phyloP scores from a whole-genome alignment of 2,888 invertebrate species.

The Acholoe squamosa region DNA sequence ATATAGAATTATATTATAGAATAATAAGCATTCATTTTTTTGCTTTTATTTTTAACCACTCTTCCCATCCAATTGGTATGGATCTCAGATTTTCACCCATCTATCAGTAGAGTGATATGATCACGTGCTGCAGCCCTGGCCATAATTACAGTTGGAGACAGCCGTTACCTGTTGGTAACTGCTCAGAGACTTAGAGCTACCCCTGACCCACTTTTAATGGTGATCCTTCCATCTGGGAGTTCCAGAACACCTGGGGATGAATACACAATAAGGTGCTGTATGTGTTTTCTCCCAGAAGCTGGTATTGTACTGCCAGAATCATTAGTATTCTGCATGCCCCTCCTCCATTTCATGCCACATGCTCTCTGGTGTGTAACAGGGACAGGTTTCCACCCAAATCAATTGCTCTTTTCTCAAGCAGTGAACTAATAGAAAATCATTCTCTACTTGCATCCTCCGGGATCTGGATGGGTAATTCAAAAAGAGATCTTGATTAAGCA shows the following conservation, averaged over 20 bases:
- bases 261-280: slow-evolving; percentile 2
- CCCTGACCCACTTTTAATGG: background rate
- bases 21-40: no score
- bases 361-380: background rate
- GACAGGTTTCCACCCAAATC: background rate
- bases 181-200: background rate
- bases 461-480: background rate
- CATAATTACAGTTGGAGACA: background rate
- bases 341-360: no score
- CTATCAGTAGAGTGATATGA: no score
- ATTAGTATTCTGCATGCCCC: background rate
- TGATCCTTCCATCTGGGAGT: background rate
- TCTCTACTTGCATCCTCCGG: background rate
- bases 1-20: no score
- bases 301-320: background rate
- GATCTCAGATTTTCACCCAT: no score
- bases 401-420: background rate
- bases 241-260: slow-evolving; percentile 1
- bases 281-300: background rate
- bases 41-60: no score
- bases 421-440: background rate
- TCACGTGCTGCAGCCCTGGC: background rate
- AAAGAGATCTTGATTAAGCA: no score
- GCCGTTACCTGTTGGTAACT: background rate
- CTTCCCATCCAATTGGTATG: no score